Conservation (phyloP, 1,140 invertebrate species). For the Papilio machaon region DNA sequence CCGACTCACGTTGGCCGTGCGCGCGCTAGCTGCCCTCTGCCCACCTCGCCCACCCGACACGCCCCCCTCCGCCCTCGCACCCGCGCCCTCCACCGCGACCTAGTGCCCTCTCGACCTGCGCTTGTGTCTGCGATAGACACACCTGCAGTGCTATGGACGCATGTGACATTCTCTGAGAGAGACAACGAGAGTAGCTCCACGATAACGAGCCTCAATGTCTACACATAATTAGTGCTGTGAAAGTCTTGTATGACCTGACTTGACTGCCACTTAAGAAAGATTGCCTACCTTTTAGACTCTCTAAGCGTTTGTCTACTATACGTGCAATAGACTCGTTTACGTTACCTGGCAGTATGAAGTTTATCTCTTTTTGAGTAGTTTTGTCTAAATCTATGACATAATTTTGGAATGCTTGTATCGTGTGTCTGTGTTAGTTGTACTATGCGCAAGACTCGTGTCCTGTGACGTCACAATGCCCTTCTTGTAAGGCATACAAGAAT, state of each 20-base stretch:
- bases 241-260: neutral
- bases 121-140: slow-evolving; percentile 16
- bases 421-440: neutral
- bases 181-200: neutral
- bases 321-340: no score
- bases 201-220: neutral
- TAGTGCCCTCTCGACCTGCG: slow-evolving; percentile 42
- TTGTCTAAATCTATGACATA: neutral
- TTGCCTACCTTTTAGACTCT: neutral
- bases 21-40: slow-evolving; percentile 41
- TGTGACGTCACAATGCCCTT: neutral
- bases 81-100: neutral
- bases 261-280: neutral
- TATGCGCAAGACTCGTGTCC: neutral
- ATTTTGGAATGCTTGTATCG: neutral
- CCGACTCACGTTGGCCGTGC: slow-evolving; percentile 40
- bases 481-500: neutral
- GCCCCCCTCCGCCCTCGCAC: slow-evolving; percentile 36
- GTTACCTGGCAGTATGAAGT: neutral
- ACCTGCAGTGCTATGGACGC: neutral
- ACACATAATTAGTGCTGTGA: neutral
- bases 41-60: slow-evolving; percentile 40
- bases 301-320: no score
- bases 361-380: neutral
- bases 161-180: neutral